Base-by-base conservation (phyloP, 2,113 vertebrate genomes). In the Anas platyrhynchos region DNA sequence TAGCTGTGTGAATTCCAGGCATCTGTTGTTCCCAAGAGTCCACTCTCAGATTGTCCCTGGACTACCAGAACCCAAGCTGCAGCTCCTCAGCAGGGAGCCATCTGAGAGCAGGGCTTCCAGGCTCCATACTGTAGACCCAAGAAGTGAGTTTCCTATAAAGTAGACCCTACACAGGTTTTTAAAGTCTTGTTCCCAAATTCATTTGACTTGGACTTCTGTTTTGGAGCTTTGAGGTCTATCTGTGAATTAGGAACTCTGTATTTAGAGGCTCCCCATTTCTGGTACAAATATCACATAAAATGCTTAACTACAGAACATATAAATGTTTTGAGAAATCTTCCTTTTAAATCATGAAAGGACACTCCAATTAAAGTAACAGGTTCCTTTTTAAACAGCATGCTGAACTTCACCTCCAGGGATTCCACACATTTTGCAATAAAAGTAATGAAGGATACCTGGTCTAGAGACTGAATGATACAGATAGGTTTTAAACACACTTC, bases 1-100 rank as follows among this genome's bases (percentile, higher is more conserved):
- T 78, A 86, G 83, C 84, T 95, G 95, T 93, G 95, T 95, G 96
- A 97, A 97, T 89, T 85, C 54, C 58, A 89, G 69, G 62, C 77
- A 76, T 85, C 66, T 50, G 74, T 36, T 66, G 81, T 96, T 94
- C 96, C 94, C 84, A 62, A 63, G 66, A 94, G 71, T 26, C 29
- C 41, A 67, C 55, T 52, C 88, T 92, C 52, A 92, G 86, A 14
- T 76, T 66, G 29, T 59, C 52, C 58, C 83, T 65, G 83, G 27
- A 55, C 86, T 93, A 79, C 52, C 1, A 0, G 65, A 76, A 85
- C 1, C 2, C 0, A 74, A 91, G 83, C 11, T 0, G 2, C 73
- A 91, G 92, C 73, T 89, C 88, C 88, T 78, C 91, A 52, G 80
- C 7, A 0, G 9, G 86, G 48, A 90, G 83, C 71, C n/a, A n/a